A percentile compares a stretch with the other conserved stretches of the same genome.
Evolutionary conservation across 2,797 vertebrate genomes (phyloP).

Genomic region (Macropus fuliginosus): DNA sequence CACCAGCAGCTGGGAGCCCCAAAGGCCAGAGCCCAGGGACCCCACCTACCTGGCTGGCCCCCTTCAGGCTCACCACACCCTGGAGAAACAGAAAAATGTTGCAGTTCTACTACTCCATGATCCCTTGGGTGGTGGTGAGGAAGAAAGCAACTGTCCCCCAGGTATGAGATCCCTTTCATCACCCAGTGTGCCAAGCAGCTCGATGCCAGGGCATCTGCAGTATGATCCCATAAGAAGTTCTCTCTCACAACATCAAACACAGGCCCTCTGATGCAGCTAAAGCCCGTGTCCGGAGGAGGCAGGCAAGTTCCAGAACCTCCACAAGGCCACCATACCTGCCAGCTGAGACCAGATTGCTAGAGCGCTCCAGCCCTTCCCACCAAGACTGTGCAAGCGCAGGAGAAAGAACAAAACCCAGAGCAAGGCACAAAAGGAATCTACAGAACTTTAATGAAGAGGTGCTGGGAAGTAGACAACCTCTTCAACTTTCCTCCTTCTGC

Average conservation of each 20-base stretch:
- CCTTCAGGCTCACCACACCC: slow-evolving; percentile 84
- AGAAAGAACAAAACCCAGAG: not conserved
- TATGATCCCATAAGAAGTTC: slow-evolving; percentile 1
- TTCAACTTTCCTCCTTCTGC: not conserved
- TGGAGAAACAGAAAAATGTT: slow-evolving; percentile 84
- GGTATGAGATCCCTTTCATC: not conserved
- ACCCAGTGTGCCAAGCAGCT: not conserved
- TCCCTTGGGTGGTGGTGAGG: not conserved
- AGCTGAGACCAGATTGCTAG: not conserved
- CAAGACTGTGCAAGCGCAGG: not conserved
- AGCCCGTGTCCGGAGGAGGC: not conserved
- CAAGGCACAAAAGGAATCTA: not conserved
- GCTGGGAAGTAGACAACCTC: not conserved
- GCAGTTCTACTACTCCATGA: slow-evolving; percentile 40
- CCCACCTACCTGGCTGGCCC: slow-evolving; percentile 84
- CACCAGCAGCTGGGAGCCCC: not conserved
- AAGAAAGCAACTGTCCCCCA: not conserved
- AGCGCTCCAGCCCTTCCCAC: slow-evolving; percentile 12
- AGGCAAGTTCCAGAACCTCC: not conserved
- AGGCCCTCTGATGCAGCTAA: not conserved
- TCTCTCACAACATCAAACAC: not conserved
- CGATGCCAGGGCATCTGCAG: not conserved
- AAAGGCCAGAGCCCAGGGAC: not conserved
- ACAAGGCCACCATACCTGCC: not conserved
- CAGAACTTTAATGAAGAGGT: not conserved